Evolutionary conservation across 2,888 invertebrate species (phyloP).

Genomic region (Dicranocentrus wangi): DNA sequence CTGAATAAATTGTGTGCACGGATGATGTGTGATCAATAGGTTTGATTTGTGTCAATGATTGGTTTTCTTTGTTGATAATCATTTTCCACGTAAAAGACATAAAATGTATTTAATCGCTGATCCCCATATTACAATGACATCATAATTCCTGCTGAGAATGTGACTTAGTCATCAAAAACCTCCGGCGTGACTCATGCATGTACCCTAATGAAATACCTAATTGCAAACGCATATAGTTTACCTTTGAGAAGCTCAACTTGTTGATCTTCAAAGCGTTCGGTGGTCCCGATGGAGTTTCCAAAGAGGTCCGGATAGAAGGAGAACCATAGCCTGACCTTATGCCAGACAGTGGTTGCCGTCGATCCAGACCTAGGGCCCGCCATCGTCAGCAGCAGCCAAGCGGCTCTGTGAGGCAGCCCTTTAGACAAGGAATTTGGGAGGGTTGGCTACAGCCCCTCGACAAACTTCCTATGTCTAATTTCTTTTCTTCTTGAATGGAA

Average conservation of each 20-base stretch:
- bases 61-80: too few species aligned
- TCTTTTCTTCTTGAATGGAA: conserved; percentile 1
- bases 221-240: conserved; percentile 29
- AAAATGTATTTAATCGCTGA: too few species aligned
- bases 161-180: too few species aligned
- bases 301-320: conserved; percentile 58
- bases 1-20: too few species aligned
- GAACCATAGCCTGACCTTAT: conserved; percentile 66
- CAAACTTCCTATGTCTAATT: conserved; percentile 38
- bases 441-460: conserved; percentile 34
- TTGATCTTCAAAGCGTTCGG: conserved; percentile 70
- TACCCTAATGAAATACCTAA: neutral
- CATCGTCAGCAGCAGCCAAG: conserved; percentile 55
- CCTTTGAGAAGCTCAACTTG: conserved; percentile 72
- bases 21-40: too few species aligned
- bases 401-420: neutral
- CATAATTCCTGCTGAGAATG: too few species aligned
- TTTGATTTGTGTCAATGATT: too few species aligned
- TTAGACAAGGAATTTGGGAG: conserved; percentile 47
- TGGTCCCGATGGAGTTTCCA: conserved; percentile 53
- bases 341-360: conserved; percentile 60
- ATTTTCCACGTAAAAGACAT: too few species aligned
- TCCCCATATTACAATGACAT: too few species aligned
- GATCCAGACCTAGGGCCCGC: conserved; percentile 50
- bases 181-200: neutral